phyloP scores from a whole-genome alignment of 2,113 vertebrate genomes.

The Myotis brandtii region DNA sequence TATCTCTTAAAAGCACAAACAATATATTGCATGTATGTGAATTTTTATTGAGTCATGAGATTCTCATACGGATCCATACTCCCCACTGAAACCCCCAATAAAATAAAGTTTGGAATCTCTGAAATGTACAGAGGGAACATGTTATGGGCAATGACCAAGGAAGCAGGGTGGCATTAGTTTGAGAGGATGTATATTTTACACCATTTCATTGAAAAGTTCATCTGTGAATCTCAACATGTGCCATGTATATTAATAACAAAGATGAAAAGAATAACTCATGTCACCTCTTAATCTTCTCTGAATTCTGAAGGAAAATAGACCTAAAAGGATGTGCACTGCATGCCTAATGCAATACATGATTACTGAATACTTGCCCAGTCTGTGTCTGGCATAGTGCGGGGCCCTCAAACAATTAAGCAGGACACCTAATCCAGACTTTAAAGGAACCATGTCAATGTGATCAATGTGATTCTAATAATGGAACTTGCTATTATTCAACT shows the following conservation, averaged over 20 bases:
- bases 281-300: background rate
- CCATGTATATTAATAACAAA: background rate
- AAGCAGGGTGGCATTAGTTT: background rate
- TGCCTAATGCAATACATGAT: background rate
- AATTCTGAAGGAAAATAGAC: conserved; percentile 21
- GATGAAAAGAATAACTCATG: background rate
- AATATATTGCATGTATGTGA: background rate
- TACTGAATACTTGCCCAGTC: background rate
- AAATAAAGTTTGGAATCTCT: background rate
- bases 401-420: background rate
- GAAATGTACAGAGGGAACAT: background rate
- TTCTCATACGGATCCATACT: background rate
- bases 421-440: background rate
- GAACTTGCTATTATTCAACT: background rate
- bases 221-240: background rate
- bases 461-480: background rate
- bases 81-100: too few species aligned
- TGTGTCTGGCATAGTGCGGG: background rate
- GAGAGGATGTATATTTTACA: background rate
- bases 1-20: background rate
- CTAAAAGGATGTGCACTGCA: background rate
- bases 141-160: background rate
- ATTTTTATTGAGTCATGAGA: background rate
- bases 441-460: background rate
- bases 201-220: background rate